Conservation (phyloP, 2,888 invertebrate genomes). For the Stenotaenia linearis region DNA sequence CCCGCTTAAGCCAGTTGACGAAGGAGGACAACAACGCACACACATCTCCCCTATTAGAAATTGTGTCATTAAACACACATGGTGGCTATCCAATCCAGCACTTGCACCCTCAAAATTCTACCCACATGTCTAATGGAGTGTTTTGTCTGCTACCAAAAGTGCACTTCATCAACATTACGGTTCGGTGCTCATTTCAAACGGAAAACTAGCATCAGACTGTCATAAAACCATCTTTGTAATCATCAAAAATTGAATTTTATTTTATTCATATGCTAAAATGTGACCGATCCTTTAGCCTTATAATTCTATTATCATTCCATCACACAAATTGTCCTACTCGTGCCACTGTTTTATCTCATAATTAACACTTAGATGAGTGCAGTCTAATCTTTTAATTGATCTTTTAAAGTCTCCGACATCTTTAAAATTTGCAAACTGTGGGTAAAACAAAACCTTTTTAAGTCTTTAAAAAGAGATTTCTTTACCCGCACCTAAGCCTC, state of each 20-base stretch:
- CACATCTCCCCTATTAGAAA: conserved; percentile 6
- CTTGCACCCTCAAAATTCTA: conserved; percentile 23
- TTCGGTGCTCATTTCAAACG: background rate
- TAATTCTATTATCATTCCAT: conserved; percentile 8
- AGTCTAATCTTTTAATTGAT: conserved; percentile 12
- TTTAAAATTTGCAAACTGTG: background rate
- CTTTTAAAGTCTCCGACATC: background rate
- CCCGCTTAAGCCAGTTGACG: conserved; percentile 12
- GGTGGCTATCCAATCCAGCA: conserved; percentile 2
- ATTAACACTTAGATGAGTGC: background rate
- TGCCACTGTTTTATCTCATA: conserved; percentile 12
- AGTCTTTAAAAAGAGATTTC: background rate
- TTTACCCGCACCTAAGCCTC: no score
- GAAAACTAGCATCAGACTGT: background rate
- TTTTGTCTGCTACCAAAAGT: conserved; percentile 6
- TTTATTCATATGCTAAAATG: background rate
- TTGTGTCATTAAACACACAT: conserved; percentile 13
- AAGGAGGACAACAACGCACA: conserved; percentile 1
- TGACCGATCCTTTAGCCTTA: background rate
- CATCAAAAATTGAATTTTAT: conserved; percentile 3
- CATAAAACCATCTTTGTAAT: background rate
- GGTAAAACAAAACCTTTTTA: background rate
- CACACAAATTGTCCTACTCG: conserved; percentile 5
- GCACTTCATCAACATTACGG: conserved; percentile 11
- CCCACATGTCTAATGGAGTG: conserved; percentile 26